Conservation (phyloP, 2,888 invertebrate species). For the Drosophila parthenogenetica region DNA sequence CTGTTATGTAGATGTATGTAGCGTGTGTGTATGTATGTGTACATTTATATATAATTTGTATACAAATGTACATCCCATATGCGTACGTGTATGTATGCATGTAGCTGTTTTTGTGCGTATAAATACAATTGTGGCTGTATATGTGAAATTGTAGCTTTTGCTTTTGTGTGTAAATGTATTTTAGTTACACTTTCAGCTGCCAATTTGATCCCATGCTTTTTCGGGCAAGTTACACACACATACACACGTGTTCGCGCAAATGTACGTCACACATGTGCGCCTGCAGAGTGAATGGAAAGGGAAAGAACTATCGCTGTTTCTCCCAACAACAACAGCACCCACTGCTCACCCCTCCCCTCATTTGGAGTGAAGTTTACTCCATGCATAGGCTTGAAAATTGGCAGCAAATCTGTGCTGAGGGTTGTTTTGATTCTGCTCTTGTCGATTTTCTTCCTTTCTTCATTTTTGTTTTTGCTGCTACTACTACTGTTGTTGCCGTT, state of each 20-base stretch:
- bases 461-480: slow-evolving; percentile 10
- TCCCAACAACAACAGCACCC: background rate
- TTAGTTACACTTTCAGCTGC: slow-evolving; percentile 73
- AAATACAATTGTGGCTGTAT: slow-evolving; percentile 29
- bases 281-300: background rate
- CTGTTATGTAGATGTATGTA: slow-evolving; percentile 15
- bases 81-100: background rate
- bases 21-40: slow-evolving; percentile 11
- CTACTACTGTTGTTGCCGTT: background rate
- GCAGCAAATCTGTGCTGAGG: slow-evolving; percentile 60
- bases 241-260: slow-evolving; percentile 8
- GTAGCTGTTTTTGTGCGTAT: slow-evolving; percentile 17
- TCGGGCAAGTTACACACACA: background rate
- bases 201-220: slow-evolving; percentile 40
- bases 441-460: slow-evolving; percentile 30
- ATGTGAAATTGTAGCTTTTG: background rate
- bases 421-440: slow-evolving; percentile 52
- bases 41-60: slow-evolving; percentile 16
- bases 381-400: slow-evolving; percentile 65
- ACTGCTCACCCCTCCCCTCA: too few relatives aligned
- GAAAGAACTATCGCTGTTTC: slow-evolving; percentile 9
- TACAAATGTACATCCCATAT: slow-evolving; percentile 20
- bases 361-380: slow-evolving; percentile 20
- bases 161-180: slow-evolving; percentile 23
- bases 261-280: slow-evolving; percentile 53